Percentiles rank a stretch among this genome's conserved stretches.
Evolutionary conservation across 2,888 invertebrate species (phyloP).

Genomic region (Choreutis nemorana): DNA sequence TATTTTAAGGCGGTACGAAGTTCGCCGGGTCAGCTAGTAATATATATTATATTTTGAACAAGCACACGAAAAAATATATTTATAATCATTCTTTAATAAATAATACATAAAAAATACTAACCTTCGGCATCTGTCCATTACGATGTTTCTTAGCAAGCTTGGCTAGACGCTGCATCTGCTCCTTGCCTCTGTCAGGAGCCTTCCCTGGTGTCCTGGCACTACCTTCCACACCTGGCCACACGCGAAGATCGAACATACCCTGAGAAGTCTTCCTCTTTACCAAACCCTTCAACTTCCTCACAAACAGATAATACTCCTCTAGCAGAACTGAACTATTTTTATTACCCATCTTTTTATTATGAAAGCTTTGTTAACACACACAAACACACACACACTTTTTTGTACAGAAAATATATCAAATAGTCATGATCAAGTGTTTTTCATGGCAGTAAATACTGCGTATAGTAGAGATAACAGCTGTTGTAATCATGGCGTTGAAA

Average conservation of each 20-base stretch:
- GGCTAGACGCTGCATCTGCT: constrained; percentile 87
- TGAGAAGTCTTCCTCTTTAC: too few species aligned
- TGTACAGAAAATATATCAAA: too few species aligned
- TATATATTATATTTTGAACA: too few species aligned
- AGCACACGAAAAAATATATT: too few species aligned
- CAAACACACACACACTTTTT: too few species aligned
- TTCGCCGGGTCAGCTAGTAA: background rate
- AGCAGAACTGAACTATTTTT: constrained; percentile 22
- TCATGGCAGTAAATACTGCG: too few species aligned
- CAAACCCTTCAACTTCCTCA: constrained; percentile 23
- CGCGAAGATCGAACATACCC: constrained; percentile 88
- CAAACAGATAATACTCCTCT: constrained; percentile 20
- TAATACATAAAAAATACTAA: constrained; percentile 21
- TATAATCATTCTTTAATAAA: too few species aligned
- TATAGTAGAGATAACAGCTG: too few species aligned
- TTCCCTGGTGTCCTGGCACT: constrained; percentile 84
- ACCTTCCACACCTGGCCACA: constrained; percentile 92
- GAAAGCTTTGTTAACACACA: too few species aligned
- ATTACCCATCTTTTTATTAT: constrained; percentile 30
- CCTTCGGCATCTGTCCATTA: constrained; percentile 92
- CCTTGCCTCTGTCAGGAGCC: constrained; percentile 79
- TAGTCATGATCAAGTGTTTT: too few species aligned
- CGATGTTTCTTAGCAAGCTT: constrained; percentile 94
- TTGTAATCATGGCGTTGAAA: too few species aligned
- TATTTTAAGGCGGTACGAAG: background rate